phyloP scores from a whole-genome alignment of 2,113 vertebrate species.

The Lasiurus cinereus region DNA sequence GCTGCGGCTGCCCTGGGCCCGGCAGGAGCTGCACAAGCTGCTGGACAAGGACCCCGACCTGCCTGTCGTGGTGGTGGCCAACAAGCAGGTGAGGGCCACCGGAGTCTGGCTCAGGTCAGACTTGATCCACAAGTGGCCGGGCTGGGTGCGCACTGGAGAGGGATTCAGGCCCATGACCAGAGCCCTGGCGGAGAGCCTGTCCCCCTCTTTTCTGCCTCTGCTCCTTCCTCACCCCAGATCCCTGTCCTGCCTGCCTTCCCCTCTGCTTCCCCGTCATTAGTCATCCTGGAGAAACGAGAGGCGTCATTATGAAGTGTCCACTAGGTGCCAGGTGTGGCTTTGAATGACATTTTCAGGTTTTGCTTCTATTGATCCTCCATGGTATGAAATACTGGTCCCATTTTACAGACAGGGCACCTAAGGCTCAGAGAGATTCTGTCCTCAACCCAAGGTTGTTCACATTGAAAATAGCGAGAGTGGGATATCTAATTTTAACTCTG shows the following conservation, averaged over 20 bases:
- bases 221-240: neutral
- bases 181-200: neutral
- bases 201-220: neutral
- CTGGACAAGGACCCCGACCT: constrained; percentile 88
- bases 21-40: constrained; percentile 92
- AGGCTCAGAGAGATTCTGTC: neutral
- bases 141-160: neutral
- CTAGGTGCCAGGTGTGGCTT: neutral
- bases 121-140: too few relatives aligned
- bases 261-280: neutral
- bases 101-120: neutral
- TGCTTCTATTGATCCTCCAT: neutral
- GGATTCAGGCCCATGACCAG: neutral
- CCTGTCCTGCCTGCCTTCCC: neutral
- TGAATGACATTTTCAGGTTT: neutral
- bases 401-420: neutral
- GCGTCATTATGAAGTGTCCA: neutral
- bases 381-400: neutral
- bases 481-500: neutral
- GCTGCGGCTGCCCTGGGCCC: constrained; percentile 89
- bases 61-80: constrained; percentile 93
- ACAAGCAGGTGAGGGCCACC: constrained; percentile 92
- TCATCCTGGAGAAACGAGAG: neutral
- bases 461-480: neutral
- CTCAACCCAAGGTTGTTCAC: neutral